phyloP scores from a whole-genome alignment of 2,113 vertebrate species.

The Meriones unguiculatus region DNA sequence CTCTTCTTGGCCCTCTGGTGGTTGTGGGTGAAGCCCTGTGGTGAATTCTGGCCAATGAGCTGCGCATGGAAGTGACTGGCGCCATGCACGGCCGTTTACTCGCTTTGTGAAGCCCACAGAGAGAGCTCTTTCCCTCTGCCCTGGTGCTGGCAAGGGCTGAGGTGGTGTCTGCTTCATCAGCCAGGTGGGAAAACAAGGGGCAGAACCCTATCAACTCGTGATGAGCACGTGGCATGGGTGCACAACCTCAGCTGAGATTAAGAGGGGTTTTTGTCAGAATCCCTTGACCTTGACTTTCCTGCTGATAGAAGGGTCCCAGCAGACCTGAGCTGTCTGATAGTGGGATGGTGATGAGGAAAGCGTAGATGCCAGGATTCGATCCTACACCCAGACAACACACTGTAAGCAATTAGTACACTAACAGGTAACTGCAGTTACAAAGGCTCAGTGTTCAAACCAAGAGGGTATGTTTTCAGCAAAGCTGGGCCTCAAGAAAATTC shows the following conservation, averaged over 20 bases:
- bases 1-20: slow-evolving; percentile 80
- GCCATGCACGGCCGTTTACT: slow-evolving; percentile 38
- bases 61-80: slow-evolving; percentile 68
- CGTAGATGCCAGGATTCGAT: neutral
- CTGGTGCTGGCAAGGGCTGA: slow-evolving; percentile 17
- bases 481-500: slow-evolving; percentile 19
- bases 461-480: slow-evolving; percentile 9
- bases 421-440: neutral
- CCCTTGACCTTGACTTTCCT: neutral
- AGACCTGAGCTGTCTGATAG: neutral
- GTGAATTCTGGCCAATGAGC: slow-evolving; percentile 77
- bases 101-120: slow-evolving; percentile 8
- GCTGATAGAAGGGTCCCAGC: neutral
- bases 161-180: neutral
- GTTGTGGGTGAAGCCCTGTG: slow-evolving; percentile 76
- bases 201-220: neutral
- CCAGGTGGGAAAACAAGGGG: neutral
- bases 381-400: neutral
- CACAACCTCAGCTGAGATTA: neutral
- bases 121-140: neutral
- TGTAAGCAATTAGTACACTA: neutral
- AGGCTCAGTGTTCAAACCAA: neutral
- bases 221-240: neutral
- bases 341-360: neutral
- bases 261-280: neutral